A percentile compares a stretch with the other conserved stretches of the same genome.
These are phyloP conservation scores for Teleogryllus oceanicus DNA, from an alignment of 2,888 invertebrate species.

Conservation along the genomic window DNA sequence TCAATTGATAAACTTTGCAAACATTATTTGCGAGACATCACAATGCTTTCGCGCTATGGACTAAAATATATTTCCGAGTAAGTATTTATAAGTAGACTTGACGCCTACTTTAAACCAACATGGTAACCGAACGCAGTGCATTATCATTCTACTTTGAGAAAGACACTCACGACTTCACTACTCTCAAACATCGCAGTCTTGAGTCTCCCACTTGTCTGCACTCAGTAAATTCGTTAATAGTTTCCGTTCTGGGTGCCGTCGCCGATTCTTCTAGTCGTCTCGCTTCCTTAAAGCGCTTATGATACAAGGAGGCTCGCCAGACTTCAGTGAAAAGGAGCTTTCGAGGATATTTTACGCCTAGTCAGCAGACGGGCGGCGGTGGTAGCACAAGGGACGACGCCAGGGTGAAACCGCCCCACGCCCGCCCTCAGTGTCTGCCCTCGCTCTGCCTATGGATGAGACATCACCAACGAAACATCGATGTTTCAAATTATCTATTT, in stretches of 20 bases:
- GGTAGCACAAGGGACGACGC: background rate
- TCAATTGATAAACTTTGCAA: background rate
- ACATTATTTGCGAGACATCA: no score
- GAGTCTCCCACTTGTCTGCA: background rate
- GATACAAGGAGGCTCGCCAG: background rate
- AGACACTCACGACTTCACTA: no score
- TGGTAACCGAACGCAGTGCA: no score
- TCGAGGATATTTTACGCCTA: background rate
- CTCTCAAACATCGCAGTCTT: no score
- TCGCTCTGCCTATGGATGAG: background rate
- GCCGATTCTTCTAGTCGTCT: background rate
- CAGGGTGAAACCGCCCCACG: background rate
- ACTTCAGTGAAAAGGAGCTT: background rate
- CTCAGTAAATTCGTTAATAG: background rate
- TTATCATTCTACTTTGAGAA: no score
- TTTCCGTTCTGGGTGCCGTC: background rate
- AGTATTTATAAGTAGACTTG: no score
- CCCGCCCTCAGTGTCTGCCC: background rate
- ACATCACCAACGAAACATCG: background rate
- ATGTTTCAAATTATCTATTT: no score
- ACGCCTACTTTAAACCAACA: no score
- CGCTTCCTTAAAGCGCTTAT: background rate
- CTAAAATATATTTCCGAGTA: no score
- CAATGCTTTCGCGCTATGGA: no score
- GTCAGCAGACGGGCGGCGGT: background rate